These are phyloP conservation scores for Caiman crocodilus DNA, from an alignment of 2,797 vertebrate species.

Conservation along the genomic window DNA sequence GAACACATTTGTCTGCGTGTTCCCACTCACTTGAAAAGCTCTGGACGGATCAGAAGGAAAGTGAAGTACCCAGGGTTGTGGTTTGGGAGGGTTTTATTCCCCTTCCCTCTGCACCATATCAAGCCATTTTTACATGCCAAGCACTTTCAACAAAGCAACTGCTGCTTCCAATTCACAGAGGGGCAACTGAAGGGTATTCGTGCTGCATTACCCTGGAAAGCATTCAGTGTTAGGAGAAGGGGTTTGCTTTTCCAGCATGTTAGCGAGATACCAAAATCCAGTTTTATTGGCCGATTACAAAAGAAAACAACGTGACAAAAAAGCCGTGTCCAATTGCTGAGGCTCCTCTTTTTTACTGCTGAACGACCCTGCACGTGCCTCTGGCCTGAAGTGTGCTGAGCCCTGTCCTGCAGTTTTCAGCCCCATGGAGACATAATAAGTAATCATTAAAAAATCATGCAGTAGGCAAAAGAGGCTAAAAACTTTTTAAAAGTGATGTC, in stretches of 20 bases:
- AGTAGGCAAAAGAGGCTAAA: background rate
- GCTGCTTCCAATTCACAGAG: slow-evolving; percentile 37
- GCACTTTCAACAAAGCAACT: slow-evolving; percentile 45
- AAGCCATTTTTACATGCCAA: slow-evolving; percentile 59
- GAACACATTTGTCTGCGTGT: slow-evolving; percentile 41
- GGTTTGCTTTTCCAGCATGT: slow-evolving; percentile 17
- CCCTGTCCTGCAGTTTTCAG: background rate
- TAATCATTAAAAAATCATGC: background rate
- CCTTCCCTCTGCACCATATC: background rate
- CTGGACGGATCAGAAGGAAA: slow-evolving; percentile 62
- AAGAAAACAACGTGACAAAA: background rate
- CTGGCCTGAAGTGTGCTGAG: background rate
- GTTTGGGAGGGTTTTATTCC: background rate
- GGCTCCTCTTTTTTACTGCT: background rate
- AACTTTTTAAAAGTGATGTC: background rate
- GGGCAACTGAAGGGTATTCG: slow-evolving; percentile 53
- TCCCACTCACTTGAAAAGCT: slow-evolving; percentile 58
- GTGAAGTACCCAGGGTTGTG: background rate
- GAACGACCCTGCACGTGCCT: background rate
- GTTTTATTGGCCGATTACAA: slow-evolving; percentile 32
- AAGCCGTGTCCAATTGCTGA: slow-evolving; percentile 13
- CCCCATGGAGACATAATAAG: background rate
- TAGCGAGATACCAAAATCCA: slow-evolving; percentile 55
- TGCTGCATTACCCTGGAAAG: slow-evolving; percentile 62
- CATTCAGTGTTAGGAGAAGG: slow-evolving; percentile 33